A percentile compares a stretch with the other conserved stretches of the same genome.
These are phyloP conservation scores for Cheilosia impressa DNA, from an alignment of 2,888 invertebrate genomes.

Conservation along the genomic window DNA sequence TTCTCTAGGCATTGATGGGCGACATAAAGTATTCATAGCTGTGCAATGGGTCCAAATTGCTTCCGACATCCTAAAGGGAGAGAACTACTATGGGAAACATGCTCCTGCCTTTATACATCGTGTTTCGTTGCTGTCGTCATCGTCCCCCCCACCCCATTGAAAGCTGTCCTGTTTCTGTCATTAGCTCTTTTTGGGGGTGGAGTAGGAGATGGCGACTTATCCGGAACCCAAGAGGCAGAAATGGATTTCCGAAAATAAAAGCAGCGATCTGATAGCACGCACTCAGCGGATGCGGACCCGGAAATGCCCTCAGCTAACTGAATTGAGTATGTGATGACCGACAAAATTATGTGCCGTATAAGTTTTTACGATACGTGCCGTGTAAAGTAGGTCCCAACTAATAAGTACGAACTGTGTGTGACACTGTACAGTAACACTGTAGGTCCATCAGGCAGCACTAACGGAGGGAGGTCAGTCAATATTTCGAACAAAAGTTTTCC, in stretches of 20 bases:
- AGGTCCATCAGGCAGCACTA: neutral
- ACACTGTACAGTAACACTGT: neutral
- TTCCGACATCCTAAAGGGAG: conserved; percentile 46
- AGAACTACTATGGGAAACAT: neutral
- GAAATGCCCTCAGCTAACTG: conserved; percentile 10
- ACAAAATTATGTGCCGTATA: conserved; percentile 50
- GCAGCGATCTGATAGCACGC: conserved; percentile 19
- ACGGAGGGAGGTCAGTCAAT: neutral
- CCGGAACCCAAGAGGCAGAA: conserved; percentile 51
- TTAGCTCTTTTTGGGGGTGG: conserved; percentile 36
- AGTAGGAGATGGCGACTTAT: neutral
- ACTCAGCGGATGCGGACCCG: neutral
- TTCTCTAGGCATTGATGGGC: conserved; percentile 46
- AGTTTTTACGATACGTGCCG: conserved; percentile 58
- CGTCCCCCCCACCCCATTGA: neutral
- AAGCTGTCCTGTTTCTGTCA: conserved; percentile 38
- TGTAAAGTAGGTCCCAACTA: conserved; percentile 16
- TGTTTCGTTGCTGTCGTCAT: neutral
- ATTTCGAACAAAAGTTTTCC: neutral
- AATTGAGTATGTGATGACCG: conserved; percentile 37
- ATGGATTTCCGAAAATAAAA: conserved; percentile 63
- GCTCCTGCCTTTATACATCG: conserved; percentile 5
- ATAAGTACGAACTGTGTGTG: conserved; percentile 4
- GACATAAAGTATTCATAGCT: conserved; percentile 68
- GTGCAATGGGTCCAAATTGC: conserved; percentile 63